These are phyloP conservation scores for Diadegma fenestrale DNA, from an alignment of 2,888 invertebrate genomes.

Conservation along the genomic window DNA sequence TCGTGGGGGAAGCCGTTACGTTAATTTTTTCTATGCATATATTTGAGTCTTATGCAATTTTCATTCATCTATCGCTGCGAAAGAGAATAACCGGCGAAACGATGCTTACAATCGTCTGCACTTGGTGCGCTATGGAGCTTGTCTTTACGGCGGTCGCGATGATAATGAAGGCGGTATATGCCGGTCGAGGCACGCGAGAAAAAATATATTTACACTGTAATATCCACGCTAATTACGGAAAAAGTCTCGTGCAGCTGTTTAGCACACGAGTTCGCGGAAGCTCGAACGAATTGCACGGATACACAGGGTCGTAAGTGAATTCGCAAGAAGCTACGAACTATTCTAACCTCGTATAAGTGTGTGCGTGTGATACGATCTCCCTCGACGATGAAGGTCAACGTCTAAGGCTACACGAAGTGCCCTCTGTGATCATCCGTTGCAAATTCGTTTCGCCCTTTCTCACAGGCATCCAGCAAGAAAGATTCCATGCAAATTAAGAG, in stretches of 20 bases:
- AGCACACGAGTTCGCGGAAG: conserved; percentile 3
- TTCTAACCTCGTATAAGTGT: conserved; percentile 22
- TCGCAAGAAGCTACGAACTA: conserved; percentile 27
- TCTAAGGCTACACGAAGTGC: conserved; percentile 43
- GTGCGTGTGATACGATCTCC: conserved; percentile 52
- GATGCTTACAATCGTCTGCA: conserved; percentile 14
- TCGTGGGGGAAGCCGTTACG: conserved; percentile 1
- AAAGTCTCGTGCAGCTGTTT: conserved; percentile 32
- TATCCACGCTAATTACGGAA: conserved; percentile 53
- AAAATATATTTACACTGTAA: conserved; percentile 19
- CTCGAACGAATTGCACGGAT: conserved; percentile 8
- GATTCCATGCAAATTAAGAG: neutral
- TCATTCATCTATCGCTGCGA: conserved; percentile 33
- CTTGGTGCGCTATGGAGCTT: conserved; percentile 29
- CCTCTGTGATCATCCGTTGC: conserved; percentile 25
- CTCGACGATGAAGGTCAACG: conserved; percentile 49
- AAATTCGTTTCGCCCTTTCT: conserved; percentile 43
- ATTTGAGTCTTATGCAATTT: conserved; percentile 42
- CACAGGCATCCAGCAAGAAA: conserved; percentile 19
- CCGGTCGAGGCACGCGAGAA: conserved; percentile 21
- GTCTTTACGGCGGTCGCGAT: conserved; percentile 13
- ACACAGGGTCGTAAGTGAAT: conserved; percentile 10
- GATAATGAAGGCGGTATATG: conserved; percentile 49
- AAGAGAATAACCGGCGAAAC: conserved; percentile 22
- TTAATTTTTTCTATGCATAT: conserved; percentile 5